Percentiles rank a stretch among this genome's conserved stretches.
These are phyloP conservation scores for Dolichoris vasculosae DNA, from an alignment of 1,140 invertebrate genomes.

Conservation along the genomic window DNA sequence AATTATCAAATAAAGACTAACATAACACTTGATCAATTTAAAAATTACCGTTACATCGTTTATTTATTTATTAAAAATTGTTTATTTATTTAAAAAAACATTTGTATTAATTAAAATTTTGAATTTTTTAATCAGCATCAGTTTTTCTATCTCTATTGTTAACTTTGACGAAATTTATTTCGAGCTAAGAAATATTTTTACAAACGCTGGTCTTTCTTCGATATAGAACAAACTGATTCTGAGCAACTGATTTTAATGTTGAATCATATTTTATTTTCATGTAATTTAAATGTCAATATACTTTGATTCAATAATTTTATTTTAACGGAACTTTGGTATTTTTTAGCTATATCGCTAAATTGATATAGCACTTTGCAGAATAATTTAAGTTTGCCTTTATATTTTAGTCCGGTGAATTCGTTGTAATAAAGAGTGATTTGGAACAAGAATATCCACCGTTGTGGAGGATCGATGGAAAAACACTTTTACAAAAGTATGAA, in stretches of 20 bases:
- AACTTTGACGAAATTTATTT: too few species aligned
- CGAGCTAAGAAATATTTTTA: not conserved
- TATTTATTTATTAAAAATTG: not conserved
- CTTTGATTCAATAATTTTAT: not conserved
- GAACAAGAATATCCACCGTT: constrained; percentile 85
- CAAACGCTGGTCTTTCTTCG: not conserved
- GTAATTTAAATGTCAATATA: not conserved
- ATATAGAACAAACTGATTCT: not conserved
- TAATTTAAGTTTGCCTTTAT: not conserved
- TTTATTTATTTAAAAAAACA: too few species aligned
- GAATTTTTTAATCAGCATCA: not conserved
- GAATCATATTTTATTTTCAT: not conserved
- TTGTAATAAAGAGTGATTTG: constrained; percentile 86
- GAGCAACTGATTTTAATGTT: not conserved
- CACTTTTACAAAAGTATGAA: constrained; percentile 89
- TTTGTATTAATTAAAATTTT: too few species aligned
- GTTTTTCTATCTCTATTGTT: not conserved
- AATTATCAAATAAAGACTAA: not conserved
- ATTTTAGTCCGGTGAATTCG: constrained; percentile 87
- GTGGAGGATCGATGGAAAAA: constrained; percentile 92
- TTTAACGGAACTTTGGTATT: not conserved
- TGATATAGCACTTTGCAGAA: not conserved
- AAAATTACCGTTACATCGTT: not conserved
- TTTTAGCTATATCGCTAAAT: not conserved
- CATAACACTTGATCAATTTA: not conserved